These are phyloP conservation scores for Ploceus nigricollis DNA, from an alignment of 2,113 vertebrate species.

Conservation along the genomic window DNA sequence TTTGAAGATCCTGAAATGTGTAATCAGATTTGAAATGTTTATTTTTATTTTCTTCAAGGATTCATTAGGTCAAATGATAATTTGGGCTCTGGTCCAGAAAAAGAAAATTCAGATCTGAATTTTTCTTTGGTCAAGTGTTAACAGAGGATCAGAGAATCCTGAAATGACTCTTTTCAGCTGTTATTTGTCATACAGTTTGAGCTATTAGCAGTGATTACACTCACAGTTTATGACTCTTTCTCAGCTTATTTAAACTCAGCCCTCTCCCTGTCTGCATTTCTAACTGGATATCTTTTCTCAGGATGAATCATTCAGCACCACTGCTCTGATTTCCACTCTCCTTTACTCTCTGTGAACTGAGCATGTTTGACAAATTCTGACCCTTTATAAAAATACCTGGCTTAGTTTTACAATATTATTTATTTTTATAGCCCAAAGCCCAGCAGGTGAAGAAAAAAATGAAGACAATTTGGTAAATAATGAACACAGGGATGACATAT, in stretches of 20 bases:
- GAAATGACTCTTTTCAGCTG: neutral
- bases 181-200: neutral
- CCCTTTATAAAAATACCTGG: conserved; percentile 61
- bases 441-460: conserved; percentile 76
- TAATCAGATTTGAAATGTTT: neutral
- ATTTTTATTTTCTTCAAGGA: neutral
- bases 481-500: conserved; percentile 73
- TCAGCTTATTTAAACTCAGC: conserved; percentile 18
- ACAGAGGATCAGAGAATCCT: neutral
- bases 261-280: neutral
- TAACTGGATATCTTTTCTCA: neutral
- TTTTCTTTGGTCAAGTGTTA: neutral
- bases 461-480: conserved; percentile 81
- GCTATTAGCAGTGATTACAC: conserved; percentile 12
- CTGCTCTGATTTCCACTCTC: neutral
- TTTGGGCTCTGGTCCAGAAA: neutral
- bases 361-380: conserved; percentile 54
- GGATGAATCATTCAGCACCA: conserved; percentile 23
- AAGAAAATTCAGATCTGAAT: neutral
- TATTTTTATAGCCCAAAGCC: conserved; percentile 70
- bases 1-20: neutral
- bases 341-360: neutral
- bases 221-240: conserved; percentile 6
- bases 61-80: neutral
- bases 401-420: conserved; percentile 69